A percentile compares a stretch with the other conserved stretches of the same genome.
Evolutionary conservation across 2,113 vertebrate genomes (phyloP).

Genomic region (Cyanistes caeruleus): DNA sequence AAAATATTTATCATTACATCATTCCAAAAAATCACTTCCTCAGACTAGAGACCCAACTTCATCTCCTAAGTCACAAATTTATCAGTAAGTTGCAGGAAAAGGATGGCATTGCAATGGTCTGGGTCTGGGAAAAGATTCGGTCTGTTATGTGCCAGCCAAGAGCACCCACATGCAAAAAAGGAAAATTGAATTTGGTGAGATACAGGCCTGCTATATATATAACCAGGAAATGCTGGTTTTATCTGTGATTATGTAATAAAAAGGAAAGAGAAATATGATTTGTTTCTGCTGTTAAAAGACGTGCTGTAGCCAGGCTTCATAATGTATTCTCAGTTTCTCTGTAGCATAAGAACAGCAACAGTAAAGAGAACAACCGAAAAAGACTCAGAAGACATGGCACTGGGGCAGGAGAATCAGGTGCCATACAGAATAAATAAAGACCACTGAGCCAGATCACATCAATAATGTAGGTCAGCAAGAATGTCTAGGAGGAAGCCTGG

Average conservation of each 20-base stretch:
- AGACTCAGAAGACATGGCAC: not conserved
- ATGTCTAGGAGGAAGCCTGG: not conserved
- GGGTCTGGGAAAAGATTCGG: not conserved
- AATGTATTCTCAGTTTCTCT: not conserved
- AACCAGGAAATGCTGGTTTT: not conserved
- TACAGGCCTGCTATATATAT: not conserved
- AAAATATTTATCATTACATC: not conserved
- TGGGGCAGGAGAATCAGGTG: not conserved
- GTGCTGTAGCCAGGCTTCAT: not conserved
- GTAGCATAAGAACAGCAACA: not conserved
- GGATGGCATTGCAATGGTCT: not conserved
- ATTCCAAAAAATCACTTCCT: not conserved
- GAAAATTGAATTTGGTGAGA: not conserved
- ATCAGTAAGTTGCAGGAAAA: not conserved
- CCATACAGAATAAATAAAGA: conserved; percentile 20
- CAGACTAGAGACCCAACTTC: not conserved
- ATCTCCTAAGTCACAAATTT: not conserved
- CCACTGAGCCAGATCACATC: not conserved
- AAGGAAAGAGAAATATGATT: not conserved
- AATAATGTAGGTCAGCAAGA: not conserved
- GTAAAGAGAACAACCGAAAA: not conserved
- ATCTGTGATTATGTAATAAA: not conserved
- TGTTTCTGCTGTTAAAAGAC: not conserved
- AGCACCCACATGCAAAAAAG: not conserved
- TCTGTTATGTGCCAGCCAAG: accelerated